Evolutionary conservation across 2,797 vertebrate species (phyloP), one percentile per base, ranked within the genome.

Genomic region (Spinus pinus): DNA sequence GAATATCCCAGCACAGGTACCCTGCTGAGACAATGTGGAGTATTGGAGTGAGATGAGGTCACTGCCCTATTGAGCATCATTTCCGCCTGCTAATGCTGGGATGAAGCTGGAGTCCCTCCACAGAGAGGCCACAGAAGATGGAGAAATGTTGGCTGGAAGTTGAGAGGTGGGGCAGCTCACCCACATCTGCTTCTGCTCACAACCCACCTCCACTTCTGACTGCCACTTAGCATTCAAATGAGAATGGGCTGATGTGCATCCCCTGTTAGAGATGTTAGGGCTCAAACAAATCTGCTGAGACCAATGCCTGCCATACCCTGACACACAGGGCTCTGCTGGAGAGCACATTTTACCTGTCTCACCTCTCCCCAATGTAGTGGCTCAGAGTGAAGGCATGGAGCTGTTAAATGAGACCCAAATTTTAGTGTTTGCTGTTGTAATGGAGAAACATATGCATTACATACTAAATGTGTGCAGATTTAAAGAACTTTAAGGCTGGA

Each of bases 331-430:
- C 19, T 7, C 39, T 2, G 1, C 39, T 46, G 42, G 42, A 61
- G 2, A 85, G 30, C 51, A 57, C 3, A 4, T 54, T 78, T 77
- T 35, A 44, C 60, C 56, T 64, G 20, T 42, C 27, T 86, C 7
- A 0, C 20, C 17, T 81, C 58, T 71, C 80, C 31, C 15, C 0
- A 1, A 0, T 8, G 12, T 46, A 8, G n/a, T 75, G 20, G 37
- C 85, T 62, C 54, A 79, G n/a, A 62, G 37, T 2, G 31, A 88
- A 86, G 41, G 67, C n/a, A 53, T 2, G 20, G 81, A 81, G 47
- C 28, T 88, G 14, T 71, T 61, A 92, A 74, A 46, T 14, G 17
- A 86, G 70, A 61, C 30, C 6, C 57, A 50, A 42, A 67, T 39
- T 60, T 81, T 51, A 82, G 25, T 4, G 1, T 51, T 85, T 69